Base-by-base conservation (phyloP, 2,797 vertebrate species). In the Anabas testudineus region DNA sequence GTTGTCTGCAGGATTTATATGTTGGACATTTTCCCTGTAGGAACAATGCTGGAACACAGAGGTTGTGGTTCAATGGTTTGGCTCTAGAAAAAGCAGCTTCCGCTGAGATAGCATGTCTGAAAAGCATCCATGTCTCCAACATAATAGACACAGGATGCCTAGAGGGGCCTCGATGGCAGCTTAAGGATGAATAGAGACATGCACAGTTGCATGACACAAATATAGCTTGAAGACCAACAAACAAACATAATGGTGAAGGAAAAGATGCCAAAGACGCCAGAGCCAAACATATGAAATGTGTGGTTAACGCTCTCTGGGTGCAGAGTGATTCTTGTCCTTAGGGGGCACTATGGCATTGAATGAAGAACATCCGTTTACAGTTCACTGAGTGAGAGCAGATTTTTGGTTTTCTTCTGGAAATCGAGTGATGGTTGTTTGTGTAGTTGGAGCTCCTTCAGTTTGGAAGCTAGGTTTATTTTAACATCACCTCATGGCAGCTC, bases 51-150 rank as follows among this genome's bases (percentile, higher is more conserved):
- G 67, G 43, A 71, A 54, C 36, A 43, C 22, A 36, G 58, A 71
- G 37, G 71, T 49, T 79, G 41, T 76, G 64, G 56, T 80, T 80
- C 65, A 78, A 3, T 55, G 55, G 73, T 68, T 67, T 67, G 74
- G 65, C 32, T 34, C 42, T 5, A 45, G 8, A 71, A 78, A 54
- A 68, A 67, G 13, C 56, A 41, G 68, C 68, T 45, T 69, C 59
- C 60, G 3, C 55, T 68, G 70, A 82, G 70, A 82, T 57, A 64
- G 18, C 62, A 65, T 42, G 34, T 76, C 74, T 88, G 69, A 70
- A 74, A 79, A 81, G 65, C 66, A 72, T 72, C 41, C 69, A 76
- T 58, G 66, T 85, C 47, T 74, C 59, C 46, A 69, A 39, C 51
- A 69, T 71, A 67, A 83, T 55, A 69, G 59, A 76, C 71, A 61